Conservation (phyloP, 2,113 vertebrate genomes). For the Microtus oregoni region DNA sequence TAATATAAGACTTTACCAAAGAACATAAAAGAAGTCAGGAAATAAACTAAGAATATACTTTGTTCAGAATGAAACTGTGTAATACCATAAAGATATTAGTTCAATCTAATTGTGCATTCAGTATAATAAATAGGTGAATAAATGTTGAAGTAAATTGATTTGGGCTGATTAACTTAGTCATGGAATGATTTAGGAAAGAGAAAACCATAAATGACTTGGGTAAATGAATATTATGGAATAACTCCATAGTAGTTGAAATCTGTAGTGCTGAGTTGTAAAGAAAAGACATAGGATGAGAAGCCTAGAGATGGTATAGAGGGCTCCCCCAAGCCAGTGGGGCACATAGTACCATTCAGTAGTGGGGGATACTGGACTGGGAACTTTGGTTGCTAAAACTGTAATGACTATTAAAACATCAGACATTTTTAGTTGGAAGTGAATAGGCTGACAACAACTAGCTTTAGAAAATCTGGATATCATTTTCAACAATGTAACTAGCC, state of each 20-base stretch:
- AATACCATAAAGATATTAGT: neutral
- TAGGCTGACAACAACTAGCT: neutral
- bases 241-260: neutral
- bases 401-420: neutral
- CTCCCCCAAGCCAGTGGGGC: neutral
- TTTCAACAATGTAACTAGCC: neutral
- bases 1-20: neutral
- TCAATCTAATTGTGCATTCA: conserved; percentile 8
- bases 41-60: neutral
- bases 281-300: neutral
- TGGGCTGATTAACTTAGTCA: neutral
- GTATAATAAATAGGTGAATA: neutral
- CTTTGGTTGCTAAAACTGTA: conserved; percentile 1
- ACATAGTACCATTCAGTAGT: neutral
- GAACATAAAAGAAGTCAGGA: neutral
- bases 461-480: neutral
- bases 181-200: neutral
- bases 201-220: neutral
- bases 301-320: neutral
- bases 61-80: neutral
- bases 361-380: neutral
- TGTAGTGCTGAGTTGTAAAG: neutral
- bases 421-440: conserved; percentile 27
- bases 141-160: conserved; percentile 22
- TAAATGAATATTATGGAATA: neutral